These are phyloP conservation scores for Heliconius hortense DNA, from an alignment of 2,888 invertebrate species.

Conservation along the genomic window DNA sequence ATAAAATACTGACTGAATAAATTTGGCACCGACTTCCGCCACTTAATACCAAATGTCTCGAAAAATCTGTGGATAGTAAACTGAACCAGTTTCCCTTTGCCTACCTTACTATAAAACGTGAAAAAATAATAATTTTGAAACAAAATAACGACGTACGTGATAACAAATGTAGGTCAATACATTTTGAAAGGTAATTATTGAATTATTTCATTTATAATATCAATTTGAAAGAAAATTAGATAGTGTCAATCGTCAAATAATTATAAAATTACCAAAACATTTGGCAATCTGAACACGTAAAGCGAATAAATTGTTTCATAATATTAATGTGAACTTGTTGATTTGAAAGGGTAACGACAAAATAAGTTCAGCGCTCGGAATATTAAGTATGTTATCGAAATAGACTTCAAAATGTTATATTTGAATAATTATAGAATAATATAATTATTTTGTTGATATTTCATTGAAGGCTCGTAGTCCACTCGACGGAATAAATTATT, in stretches of 20 bases:
- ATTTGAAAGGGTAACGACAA: slow-evolving; percentile 31
- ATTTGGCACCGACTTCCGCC: no score
- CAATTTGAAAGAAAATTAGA: background rate
- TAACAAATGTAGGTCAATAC: no score
- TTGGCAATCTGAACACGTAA: slow-evolving; percentile 22
- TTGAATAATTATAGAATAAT: background rate
- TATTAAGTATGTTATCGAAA: slow-evolving; percentile 13
- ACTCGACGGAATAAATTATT: background rate
- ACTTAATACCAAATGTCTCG: no score
- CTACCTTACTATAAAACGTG: no score
- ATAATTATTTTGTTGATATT: no score
- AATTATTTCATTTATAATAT: background rate
- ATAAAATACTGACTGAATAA: no score
- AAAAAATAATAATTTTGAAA: no score
- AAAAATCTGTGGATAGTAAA: no score
- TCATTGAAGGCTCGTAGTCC: background rate
- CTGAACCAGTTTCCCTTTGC: no score
- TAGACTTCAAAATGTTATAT: background rate
- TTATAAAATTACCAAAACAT: slow-evolving; percentile 12
- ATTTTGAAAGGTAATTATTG: background rate
- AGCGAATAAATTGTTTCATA: slow-evolving; percentile 14
- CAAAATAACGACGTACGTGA: no score
- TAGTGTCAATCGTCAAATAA: slow-evolving; percentile 10
- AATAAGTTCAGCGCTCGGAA: slow-evolving; percentile 22
- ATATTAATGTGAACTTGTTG: slow-evolving; percentile 28